A percentile compares a stretch with the other conserved stretches of the same genome.
Evolutionary conservation across 2,888 invertebrate genomes (phyloP).

Genomic region (Platerodrilus igneus): DNA sequence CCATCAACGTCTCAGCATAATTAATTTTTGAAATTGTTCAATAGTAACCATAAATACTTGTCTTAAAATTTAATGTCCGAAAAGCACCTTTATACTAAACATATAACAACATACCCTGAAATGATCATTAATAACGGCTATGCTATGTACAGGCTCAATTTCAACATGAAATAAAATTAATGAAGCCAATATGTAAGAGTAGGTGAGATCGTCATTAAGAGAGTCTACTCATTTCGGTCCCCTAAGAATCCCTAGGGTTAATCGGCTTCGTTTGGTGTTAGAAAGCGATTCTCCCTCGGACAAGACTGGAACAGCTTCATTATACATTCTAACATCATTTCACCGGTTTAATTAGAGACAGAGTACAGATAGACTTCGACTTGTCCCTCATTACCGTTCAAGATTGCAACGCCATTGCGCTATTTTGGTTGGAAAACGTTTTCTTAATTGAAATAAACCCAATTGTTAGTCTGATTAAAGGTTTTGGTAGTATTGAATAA

Average conservation of each 20-base stretch:
- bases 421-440: slow-evolving; percentile 20
- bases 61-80: too few relatives aligned
- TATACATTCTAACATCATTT: slow-evolving; percentile 32
- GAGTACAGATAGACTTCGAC: slow-evolving; percentile 21
- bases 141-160: slow-evolving; percentile 25
- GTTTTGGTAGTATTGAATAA: too few relatives aligned
- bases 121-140: slow-evolving; percentile 27
- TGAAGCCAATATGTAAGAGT: slow-evolving; percentile 30
- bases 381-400: slow-evolving; percentile 21
- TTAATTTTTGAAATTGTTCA: too few relatives aligned
- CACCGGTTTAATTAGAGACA: slow-evolving; percentile 31
- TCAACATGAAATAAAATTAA: slow-evolving; percentile 30
- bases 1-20: too few relatives aligned
- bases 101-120: slow-evolving; percentile 17
- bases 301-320: slow-evolving; percentile 31
- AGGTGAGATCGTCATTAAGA: slow-evolving; percentile 30
- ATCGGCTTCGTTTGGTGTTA: slow-evolving; percentile 35
- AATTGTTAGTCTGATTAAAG: slow-evolving; percentile 1
- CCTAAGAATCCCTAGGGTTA: slow-evolving; percentile 29
- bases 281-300: slow-evolving; percentile 26
- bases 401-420: slow-evolving; percentile 22
- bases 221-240: slow-evolving; percentile 23
- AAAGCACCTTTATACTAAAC: too few relatives aligned
- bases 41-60: too few relatives aligned
- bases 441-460: slow-evolving; percentile 18